phyloP scores from a whole-genome alignment of 2,888 invertebrate species.

The Polymixis flavicincta region DNA sequence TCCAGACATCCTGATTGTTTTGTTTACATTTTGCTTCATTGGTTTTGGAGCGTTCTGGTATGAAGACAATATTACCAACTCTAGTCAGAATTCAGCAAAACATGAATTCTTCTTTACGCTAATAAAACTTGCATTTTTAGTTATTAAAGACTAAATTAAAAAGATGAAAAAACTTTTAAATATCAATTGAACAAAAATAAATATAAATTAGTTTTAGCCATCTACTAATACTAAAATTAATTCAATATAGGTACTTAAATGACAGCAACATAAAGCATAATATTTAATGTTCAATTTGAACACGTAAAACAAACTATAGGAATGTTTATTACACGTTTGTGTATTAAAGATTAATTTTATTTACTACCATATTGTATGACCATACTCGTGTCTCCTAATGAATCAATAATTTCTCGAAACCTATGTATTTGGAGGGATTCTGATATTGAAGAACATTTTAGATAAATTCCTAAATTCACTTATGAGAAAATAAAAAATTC shows the following conservation, averaged over 20 bases:
- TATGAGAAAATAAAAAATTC: not conserved
- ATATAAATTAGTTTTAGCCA: not conserved
- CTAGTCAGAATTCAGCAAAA: slow-evolving; percentile 7
- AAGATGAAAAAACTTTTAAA: not conserved
- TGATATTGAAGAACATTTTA: not conserved
- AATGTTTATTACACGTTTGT: slow-evolving; percentile 15
- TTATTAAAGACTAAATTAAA: slow-evolving; percentile 39
- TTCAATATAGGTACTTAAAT: slow-evolving; percentile 3
- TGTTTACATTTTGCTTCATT: not conserved
- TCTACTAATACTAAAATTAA: not conserved
- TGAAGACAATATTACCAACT: not conserved
- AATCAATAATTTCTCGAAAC: slow-evolving; percentile 22
- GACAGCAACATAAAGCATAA: not conserved
- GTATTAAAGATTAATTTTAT: slow-evolving; percentile 6
- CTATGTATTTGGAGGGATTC: slow-evolving; percentile 49
- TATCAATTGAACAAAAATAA: not conserved
- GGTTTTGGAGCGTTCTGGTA: not conserved
- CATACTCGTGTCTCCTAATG: slow-evolving; percentile 12
- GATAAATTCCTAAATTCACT: not conserved
- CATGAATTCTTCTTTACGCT: not conserved
- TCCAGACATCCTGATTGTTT: slow-evolving; percentile 32
- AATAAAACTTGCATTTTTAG: slow-evolving; percentile 13
- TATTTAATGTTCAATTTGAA: slow-evolving; percentile 23
- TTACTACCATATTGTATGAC: not conserved
- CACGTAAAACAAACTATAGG: slow-evolving; percentile 10